phyloP scores from a whole-genome alignment of 2,797 vertebrate genomes.

The Acanthornis magna region DNA sequence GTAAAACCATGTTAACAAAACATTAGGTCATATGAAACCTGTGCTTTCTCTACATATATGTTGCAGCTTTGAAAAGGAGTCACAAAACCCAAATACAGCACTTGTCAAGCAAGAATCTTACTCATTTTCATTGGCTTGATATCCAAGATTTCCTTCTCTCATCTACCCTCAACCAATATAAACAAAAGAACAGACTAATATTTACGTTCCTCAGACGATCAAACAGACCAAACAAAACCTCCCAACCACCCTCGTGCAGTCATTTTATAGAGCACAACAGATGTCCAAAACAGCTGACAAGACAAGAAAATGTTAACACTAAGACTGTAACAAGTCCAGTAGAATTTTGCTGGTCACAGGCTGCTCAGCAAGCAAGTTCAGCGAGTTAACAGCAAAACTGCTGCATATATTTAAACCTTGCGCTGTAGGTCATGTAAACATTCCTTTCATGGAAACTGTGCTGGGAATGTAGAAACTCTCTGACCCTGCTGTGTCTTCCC shows the following conservation, averaged over 20 bases:
- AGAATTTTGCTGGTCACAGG: conserved; percentile 62
- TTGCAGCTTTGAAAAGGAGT: conserved; percentile 8
- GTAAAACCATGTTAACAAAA: conserved; percentile 20
- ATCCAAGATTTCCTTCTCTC: conserved; percentile 39
- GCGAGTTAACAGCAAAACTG: conserved; percentile 75
- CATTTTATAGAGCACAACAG: conserved; percentile 63
- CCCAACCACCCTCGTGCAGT: conserved; percentile 1
- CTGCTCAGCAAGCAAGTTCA: conserved; percentile 69
- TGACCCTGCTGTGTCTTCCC: conserved; percentile 65
- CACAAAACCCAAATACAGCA: neutral
- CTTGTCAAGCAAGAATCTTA: conserved; percentile 16
- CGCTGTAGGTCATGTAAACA: conserved; percentile 73
- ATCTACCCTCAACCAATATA: conserved; percentile 50
- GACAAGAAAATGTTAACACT: conserved; percentile 53
- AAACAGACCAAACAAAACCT: conserved; percentile 58
- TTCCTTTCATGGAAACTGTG: conserved; percentile 72
- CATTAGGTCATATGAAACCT: neutral
- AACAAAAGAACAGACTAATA: conserved; percentile 67
- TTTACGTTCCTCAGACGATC: conserved; percentile 38
- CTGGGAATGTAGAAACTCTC: conserved; percentile 72
- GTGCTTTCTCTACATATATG: neutral
- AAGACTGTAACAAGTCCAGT: conserved; percentile 32
- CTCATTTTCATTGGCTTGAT: conserved; percentile 51
- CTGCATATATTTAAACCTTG: conserved; percentile 78
- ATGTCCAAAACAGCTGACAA: conserved; percentile 71